phyloP scores from a whole-genome alignment of 2,888 invertebrate genomes.

The Diabrotica balteata region DNA sequence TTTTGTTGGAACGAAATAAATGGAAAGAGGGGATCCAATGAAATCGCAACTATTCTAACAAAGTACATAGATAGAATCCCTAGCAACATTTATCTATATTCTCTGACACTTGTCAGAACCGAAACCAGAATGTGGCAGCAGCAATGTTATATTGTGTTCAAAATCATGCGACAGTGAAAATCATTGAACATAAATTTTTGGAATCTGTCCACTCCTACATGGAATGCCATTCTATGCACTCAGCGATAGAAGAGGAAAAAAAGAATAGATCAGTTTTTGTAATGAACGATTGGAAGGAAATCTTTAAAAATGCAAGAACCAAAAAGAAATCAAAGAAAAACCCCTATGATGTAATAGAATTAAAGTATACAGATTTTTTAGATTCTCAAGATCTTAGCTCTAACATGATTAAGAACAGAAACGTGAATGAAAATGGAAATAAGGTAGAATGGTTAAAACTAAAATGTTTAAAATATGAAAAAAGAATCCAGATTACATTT shows the following conservation, averaged over 20 bases:
- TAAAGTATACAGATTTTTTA: background rate
- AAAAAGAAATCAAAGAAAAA: conserved; percentile 2
- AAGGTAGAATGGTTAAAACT: background rate
- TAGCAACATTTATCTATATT: conserved; percentile 26
- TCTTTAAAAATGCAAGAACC: conserved; percentile 5
- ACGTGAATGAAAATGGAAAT: background rate
- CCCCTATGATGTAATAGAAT: conserved; percentile 1
- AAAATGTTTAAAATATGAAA: background rate
- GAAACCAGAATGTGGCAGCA: too few species aligned
- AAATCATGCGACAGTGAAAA: conserved; percentile 35
- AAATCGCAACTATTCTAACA: too few species aligned
- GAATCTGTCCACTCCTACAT: conserved; percentile 31
- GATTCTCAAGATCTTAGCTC: background rate
- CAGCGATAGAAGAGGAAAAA: conserved; percentile 28
- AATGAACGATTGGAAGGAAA: conserved; percentile 11
- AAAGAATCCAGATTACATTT: too few species aligned
- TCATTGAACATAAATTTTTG: conserved; percentile 41
- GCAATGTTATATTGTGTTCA: conserved; percentile 39
- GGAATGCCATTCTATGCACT: conserved; percentile 40
- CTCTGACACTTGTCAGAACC: conserved; percentile 47
- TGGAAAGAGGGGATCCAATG: too few species aligned
- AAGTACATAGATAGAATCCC: background rate
- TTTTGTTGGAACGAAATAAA: too few species aligned
- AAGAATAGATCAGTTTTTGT: conserved; percentile 10
- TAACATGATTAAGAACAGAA: background rate